Base-by-base conservation (phyloP, 2,888 invertebrate species). In the Amorpha juglandis region DNA sequence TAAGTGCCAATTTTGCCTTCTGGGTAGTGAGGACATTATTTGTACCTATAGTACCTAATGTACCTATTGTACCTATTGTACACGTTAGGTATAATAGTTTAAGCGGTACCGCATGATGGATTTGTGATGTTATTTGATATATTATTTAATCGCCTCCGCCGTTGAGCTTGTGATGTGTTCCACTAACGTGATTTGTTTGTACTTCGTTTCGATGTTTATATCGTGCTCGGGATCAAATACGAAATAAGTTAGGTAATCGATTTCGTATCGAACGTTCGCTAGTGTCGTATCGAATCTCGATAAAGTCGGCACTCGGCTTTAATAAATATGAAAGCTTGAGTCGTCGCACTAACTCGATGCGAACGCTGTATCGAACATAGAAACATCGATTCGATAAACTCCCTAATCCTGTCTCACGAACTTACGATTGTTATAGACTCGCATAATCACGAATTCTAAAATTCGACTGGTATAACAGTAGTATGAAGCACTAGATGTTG, bases 1-100 rank as follows among this genome's bases (percentile, higher is more conserved):
- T 89, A 91, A 93, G 94, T 94, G 94, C 94, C 94, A 94, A 94
- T 93, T 90, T 93, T 94, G 94, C 94, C 94, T 93, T 93, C 90
- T 91, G 90, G 90, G 88, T 92, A 87, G 89, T 93, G 86, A 92
- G 93, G 91, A 92, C 91, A 87, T 91, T 91, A 80, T 91, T 92
- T 90, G 83, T 91, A 93, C 91, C 92, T 92, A 92, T 90, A 78
- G 58, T 58, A 58, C 58, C 55, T 38, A 55, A 55, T 55, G 55
- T 55, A 55, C 55, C 58, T 58, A 58, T 42, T 55, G 55, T 55
- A 55, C 55, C 58, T 58, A 58, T 42, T 78, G 79, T 92, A 91
- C 89, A 88, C 81, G 86, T 91, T 90, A 92, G 91, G 90, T 92
- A 92, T 89, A n/a, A n/a, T n/a, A 90, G 80, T 87, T 90, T 92